A percentile compares a stretch with the other conserved stretches of the same genome.
phyloP scores from a whole-genome alignment of 2,113 vertebrate genomes.

The Sorex fumeus region DNA sequence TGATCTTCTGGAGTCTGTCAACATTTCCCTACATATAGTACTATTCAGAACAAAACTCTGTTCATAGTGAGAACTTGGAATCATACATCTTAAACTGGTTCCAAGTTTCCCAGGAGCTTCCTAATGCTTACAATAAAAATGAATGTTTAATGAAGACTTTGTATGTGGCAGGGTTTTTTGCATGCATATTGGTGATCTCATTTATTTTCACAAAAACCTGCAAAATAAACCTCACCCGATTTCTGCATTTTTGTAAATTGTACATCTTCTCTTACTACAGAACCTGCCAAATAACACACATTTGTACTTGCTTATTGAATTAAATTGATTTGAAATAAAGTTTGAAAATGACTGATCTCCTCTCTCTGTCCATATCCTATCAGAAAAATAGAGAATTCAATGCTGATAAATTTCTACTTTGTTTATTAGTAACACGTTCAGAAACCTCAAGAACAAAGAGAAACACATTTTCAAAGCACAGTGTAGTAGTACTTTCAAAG shows the following conservation, averaged over 20 bases:
- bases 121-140: not conserved
- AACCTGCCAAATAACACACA: constrained; percentile 30
- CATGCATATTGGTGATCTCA: not conserved
- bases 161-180: not conserved
- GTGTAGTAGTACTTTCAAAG: constrained; percentile 70
- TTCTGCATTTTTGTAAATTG: not conserved
- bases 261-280: not conserved
- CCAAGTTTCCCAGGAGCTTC: not conserved
- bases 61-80: not conserved
- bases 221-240: constrained; percentile 12
- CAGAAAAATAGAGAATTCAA: constrained; percentile 45
- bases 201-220: constrained; percentile 17
- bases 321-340: constrained; percentile 55
- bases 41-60: not conserved
- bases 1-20: not conserved
- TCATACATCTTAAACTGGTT: not conserved
- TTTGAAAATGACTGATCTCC: constrained; percentile 15
- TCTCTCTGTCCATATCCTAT: constrained; percentile 27
- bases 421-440: constrained; percentile 54
- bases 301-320: constrained; percentile 46
- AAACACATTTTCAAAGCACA: constrained; percentile 69
- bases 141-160: not conserved
- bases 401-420: constrained; percentile 64
- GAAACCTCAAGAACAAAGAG: constrained; percentile 65
- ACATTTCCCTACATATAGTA: not conserved